Evolutionary conservation across 2,888 invertebrate genomes (phyloP), one percentile per base, ranked within the genome.

Genomic region (Calameuta filiformis): DNA sequence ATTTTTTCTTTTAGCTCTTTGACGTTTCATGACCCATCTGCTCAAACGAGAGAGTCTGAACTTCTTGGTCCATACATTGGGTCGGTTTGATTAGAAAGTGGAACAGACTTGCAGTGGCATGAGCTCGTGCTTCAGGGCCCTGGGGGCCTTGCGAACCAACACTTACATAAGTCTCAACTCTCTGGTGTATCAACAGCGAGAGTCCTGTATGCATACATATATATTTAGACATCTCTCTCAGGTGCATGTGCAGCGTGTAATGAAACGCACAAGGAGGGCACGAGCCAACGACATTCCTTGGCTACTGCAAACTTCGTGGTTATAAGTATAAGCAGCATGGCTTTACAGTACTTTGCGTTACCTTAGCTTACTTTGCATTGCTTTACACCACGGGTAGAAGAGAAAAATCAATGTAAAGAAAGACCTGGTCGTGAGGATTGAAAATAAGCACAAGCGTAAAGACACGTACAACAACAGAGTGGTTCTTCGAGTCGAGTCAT

Each of bases 51-150:
- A 75, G 75, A 75, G 33, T 56, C 30, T 12, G 40, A 31, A 56
- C 56, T 35, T 35, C 68, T 30, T n/a, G 56, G 75, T 75, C 75
- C 40, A 69, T 56, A 23, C 56, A 12, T 76, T 80, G 85, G 81
- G 86, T 88, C 84, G 82, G 87, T 87, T 87, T 89, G 87, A 89
- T 89, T 89, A 88, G 89, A 90, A 90, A 90, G 89, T 90, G 86
- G 89, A 88, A 88, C 89, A 88, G 82, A 84, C 82, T 85, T 84
- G 85, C 87, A 83, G 84, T 79, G 77, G 77, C 79, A 82, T 79
- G 82, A 85, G 85, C 87, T 82, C 84, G 83, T 81, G 82, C 82
- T 81, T 75, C 83, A 83, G 83, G 83, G 85, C 82, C 83, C 83
- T 56, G 79, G 85, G 85, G 85, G 82, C 83, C 84, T 86, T 84